phyloP scores from a whole-genome alignment of 2,888 invertebrate genomes.

The Hydriomena furcata region DNA sequence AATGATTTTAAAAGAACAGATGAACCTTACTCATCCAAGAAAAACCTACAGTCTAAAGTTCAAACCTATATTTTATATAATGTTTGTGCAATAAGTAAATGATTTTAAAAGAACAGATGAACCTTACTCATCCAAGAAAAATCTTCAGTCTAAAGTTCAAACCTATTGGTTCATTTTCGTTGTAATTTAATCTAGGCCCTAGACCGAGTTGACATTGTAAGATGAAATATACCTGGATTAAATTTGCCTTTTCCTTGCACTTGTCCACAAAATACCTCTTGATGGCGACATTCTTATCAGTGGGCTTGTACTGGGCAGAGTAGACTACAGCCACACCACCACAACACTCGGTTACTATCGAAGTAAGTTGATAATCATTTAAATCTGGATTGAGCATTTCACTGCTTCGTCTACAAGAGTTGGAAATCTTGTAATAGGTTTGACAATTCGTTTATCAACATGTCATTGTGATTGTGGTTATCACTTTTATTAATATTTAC shows the following conservation, averaged over 20 bases:
- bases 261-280: constrained; percentile 91
- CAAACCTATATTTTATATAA: no score
- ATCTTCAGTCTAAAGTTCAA: no score
- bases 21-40: no score
- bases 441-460: neutral
- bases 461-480: neutral
- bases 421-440: neutral
- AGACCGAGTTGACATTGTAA: constrained; percentile 10
- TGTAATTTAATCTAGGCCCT: no score
- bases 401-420: constrained; percentile 21
- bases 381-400: constrained; percentile 84
- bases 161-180: no score
- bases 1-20: no score
- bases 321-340: constrained; percentile 88
- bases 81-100: no score
- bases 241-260: constrained; percentile 83
- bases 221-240: constrained; percentile 76
- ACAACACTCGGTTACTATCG: constrained; percentile 87
- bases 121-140: no score
- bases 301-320: constrained; percentile 86
- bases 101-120: no score
- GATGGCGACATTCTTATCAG: constrained; percentile 87
- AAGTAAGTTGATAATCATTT: constrained; percentile 86
- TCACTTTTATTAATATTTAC: constrained; percentile 4
- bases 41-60: no score